These are phyloP conservation scores for Diadegma fenestrale DNA, from an alignment of 2,888 invertebrate genomes.

Conservation along the genomic window DNA sequence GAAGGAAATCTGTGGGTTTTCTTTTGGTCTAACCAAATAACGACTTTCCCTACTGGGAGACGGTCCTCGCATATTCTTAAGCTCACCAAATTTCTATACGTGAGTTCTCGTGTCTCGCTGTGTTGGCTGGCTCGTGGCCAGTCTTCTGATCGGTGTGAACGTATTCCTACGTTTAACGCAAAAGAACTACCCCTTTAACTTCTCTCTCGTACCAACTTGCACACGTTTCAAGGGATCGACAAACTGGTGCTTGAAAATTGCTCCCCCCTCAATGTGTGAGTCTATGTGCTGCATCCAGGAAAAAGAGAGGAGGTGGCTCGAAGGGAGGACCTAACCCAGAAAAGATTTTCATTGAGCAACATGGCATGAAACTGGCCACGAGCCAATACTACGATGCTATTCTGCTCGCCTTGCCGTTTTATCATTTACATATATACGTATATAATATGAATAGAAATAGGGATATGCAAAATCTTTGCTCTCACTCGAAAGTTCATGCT, in stretches of 20 bases:
- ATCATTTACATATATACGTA: constrained; percentile 15
- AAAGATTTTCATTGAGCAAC: constrained; percentile 83
- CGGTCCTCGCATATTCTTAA: constrained; percentile 65
- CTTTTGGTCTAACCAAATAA: constrained; percentile 76
- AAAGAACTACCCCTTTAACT: constrained; percentile 70
- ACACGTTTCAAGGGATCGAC: constrained; percentile 15
- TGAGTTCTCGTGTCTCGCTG: not conserved
- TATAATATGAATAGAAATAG: not conserved
- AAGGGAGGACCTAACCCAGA: constrained; percentile 80
- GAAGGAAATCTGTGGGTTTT: constrained; percentile 26
- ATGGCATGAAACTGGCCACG: constrained; percentile 80
- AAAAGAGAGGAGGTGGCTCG: constrained; percentile 24
- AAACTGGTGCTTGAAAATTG: constrained; percentile 31
- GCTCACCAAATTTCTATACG: constrained; percentile 40
- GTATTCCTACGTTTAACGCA: constrained; percentile 79
- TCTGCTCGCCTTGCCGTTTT: constrained; percentile 51
- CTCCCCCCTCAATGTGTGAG: not conserved
- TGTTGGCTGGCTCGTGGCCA: constrained; percentile 77
- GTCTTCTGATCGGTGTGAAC: constrained; percentile 77
- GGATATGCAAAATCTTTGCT: constrained; percentile 8
- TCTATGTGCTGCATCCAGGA: constrained; percentile 14
- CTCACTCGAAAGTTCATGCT: not conserved
- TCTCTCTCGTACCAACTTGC: not conserved
- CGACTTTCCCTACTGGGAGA: constrained; percentile 77
- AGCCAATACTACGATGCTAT: constrained; percentile 80